phyloP scores from a whole-genome alignment of 2,797 vertebrate species.

The Simalia tracyae region DNA sequence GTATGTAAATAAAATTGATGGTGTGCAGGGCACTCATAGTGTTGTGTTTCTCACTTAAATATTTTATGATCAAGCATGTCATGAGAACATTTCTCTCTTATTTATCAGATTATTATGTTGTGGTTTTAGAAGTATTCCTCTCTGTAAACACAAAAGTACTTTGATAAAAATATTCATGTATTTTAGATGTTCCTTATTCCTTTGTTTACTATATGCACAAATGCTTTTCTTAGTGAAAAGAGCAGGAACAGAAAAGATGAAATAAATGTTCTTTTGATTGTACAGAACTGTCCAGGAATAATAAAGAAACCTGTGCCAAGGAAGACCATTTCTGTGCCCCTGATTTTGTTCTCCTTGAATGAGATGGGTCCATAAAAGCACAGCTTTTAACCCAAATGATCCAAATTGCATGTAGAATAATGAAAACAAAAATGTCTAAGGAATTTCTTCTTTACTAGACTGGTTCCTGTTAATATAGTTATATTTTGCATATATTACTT shows the following conservation, averaged over 20 bases:
- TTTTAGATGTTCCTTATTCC: not conserved
- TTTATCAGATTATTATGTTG: not conserved
- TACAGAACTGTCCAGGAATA: not conserved
- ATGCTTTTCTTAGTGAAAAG: not conserved
- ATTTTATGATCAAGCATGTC: not conserved
- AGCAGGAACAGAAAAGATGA: not conserved
- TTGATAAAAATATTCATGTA: constrained; percentile 5
- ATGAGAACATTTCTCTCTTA: not conserved
- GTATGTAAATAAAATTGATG: not conserved
- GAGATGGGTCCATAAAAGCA: not conserved
- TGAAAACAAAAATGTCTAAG: not conserved
- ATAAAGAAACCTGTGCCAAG: not conserved
- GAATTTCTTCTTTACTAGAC: not conserved
- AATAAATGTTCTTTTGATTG: not conserved
- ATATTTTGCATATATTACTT: not conserved
- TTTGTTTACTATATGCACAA: constrained; percentile 15
- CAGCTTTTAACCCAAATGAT: not conserved
- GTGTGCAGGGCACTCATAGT: not conserved
- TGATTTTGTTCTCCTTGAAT: not conserved
- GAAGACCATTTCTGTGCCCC: not conserved
- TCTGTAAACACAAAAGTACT: constrained; percentile 17
- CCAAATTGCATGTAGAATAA: not conserved
- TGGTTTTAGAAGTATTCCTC: not conserved
- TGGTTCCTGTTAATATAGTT: not conserved
- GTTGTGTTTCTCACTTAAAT: not conserved